Conservation (phyloP, 2,888 invertebrate species). For the Drosophila subsilvestris region DNA sequence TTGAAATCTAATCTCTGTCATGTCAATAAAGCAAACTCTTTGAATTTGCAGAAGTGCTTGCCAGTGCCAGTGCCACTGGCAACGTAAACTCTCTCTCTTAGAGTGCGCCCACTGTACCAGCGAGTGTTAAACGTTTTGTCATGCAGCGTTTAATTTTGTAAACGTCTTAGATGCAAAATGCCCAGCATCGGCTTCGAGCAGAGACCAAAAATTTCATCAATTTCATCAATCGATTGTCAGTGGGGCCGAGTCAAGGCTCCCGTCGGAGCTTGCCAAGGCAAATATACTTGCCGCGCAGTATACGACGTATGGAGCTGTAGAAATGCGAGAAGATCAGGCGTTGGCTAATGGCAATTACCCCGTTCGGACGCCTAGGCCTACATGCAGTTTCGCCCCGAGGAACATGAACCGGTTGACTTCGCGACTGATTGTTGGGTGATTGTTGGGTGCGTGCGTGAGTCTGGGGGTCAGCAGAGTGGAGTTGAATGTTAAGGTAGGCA, state of each 20-base stretch:
- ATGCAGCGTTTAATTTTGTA: constrained; percentile 66
- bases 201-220: constrained; percentile 41
- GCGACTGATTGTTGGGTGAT: constrained; percentile 14
- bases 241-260: constrained; percentile 53
- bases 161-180: constrained; percentile 62
- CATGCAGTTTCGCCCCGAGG: constrained; percentile 32
- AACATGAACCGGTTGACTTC: constrained; percentile 62
- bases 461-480: constrained; percentile 51
- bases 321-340: constrained; percentile 35
- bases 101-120: neutral
- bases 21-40: too few species aligned
- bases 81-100: neutral
- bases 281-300: constrained; percentile 36
- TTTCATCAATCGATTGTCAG: constrained; percentile 43
- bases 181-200: constrained; percentile 13
- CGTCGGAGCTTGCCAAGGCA: constrained; percentile 57
- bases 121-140: constrained; percentile 76
- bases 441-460: constrained; percentile 37
- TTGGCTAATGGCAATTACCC: constrained; percentile 44
- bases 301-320: constrained; percentile 2
- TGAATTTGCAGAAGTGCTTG: too few species aligned
- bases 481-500: constrained; percentile 83
- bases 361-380: constrained; percentile 58
- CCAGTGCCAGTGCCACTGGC: too few species aligned
- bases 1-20: too few species aligned